Conservation (phyloP, 2,797 vertebrate genomes). For the Hypotaenidia okinawae region DNA sequence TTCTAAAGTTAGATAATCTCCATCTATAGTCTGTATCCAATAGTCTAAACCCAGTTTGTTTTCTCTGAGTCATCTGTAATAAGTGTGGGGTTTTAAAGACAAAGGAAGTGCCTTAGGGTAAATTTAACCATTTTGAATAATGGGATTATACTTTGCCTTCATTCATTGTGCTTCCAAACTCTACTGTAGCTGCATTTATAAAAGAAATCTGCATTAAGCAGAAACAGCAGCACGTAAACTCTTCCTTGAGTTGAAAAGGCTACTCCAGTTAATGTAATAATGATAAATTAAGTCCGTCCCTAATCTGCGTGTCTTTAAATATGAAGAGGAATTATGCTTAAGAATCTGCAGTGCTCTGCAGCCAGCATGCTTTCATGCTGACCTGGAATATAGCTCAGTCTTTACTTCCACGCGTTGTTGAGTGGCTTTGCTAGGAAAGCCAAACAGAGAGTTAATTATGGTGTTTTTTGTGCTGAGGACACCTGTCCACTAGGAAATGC, state of each 20-base stretch:
- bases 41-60: background rate
- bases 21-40: background rate
- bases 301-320: conserved; percentile 4
- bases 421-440: conserved; percentile 48
- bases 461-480: conserved; percentile 62
- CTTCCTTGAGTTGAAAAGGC: background rate
- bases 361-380: background rate
- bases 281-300: conserved; percentile 8
- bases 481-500: conserved; percentile 72
- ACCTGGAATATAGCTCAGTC: conserved; percentile 22
- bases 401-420: background rate
- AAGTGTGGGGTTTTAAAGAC: background rate
- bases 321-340: background rate
- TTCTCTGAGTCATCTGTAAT: background rate
- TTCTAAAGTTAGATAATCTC: background rate
- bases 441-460: conserved; percentile 69
- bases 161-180: background rate
- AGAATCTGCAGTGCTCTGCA: background rate
- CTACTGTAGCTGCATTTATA: background rate
- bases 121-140: background rate
- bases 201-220: background rate
- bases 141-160: background rate
- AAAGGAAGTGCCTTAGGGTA: background rate
- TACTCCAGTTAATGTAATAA: background rate
- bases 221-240: background rate